Evolutionary conservation across 2,113 vertebrate genomes (phyloP).

Genomic region (Prionailurus viverrinus): DNA sequence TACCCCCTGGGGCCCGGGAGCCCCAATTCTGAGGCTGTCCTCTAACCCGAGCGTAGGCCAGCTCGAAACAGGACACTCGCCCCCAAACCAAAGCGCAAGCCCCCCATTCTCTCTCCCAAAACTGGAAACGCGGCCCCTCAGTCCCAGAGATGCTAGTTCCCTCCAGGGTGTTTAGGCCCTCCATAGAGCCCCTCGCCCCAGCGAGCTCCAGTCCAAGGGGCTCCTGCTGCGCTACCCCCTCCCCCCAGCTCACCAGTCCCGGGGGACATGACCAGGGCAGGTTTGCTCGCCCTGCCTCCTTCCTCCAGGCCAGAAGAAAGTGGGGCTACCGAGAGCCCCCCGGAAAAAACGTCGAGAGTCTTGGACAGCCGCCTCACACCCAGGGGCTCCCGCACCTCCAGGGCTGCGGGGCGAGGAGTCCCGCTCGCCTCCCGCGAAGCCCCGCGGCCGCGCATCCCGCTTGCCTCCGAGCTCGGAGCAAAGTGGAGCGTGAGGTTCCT

Average conservation of each 20-base stretch:
- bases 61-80: not conserved
- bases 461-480: slow-evolving; percentile 1
- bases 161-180: not conserved
- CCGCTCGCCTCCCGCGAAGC: slow-evolving; percentile 51
- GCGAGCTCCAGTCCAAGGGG: not conserved
- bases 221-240: slow-evolving; percentile 27
- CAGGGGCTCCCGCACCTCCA: not conserved
- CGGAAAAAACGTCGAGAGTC: not conserved
- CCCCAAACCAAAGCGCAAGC: not conserved
- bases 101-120: not conserved
- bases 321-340: not conserved
- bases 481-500: slow-evolving; percentile 44
- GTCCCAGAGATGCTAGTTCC: not conserved
- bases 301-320: not conserved
- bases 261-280: slow-evolving; percentile 43
- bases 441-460: slow-evolving; percentile 60
- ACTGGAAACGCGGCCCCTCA: not conserved
- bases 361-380: not conserved
- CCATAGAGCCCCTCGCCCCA: slow-evolving; percentile 19
- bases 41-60: not conserved
- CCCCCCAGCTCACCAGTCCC: slow-evolving; percentile 53
- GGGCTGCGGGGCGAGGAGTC: slow-evolving; percentile 32
- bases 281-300: slow-evolving; percentile 76
- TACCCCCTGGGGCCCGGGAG: not conserved
- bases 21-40: not conserved